Evolutionary conservation across 2,888 invertebrate genomes (phyloP).

Genomic region (Tetheella fluctuosa): DNA sequence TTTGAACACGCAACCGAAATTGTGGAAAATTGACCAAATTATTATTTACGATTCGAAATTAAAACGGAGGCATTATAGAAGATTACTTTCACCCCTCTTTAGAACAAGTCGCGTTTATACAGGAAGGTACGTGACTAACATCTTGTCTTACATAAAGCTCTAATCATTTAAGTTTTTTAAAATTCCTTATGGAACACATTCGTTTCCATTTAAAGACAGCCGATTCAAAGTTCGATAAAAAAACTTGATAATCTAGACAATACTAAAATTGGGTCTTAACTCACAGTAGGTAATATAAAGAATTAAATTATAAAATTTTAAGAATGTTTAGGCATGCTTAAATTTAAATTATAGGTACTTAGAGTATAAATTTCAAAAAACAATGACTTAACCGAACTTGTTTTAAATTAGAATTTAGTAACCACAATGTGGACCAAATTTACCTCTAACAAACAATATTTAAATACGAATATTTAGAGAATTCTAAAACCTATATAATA

Average conservation of each 20-base stretch:
- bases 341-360: too few species aligned
- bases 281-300: too few species aligned
- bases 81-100: conserved; percentile 74
- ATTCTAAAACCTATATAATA: conserved; percentile 20
- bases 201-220: too few species aligned
- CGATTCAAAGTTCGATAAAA: too few species aligned
- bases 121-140: conserved; percentile 48
- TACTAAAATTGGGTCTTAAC: too few species aligned
- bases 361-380: too few species aligned
- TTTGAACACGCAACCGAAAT: conserved; percentile 82
- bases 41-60: conserved; percentile 77
- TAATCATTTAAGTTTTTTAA: conserved; percentile 32
- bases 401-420: not conserved
- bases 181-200: conserved; percentile 13
- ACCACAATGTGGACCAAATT: not conserved
- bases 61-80: conserved; percentile 75
- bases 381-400: too few species aligned
- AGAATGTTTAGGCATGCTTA: too few species aligned
- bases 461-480: conserved; percentile 21
- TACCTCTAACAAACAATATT: not conserved
- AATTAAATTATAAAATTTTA: too few species aligned
- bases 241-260: too few species aligned
- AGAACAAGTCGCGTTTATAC: conserved; percentile 56
- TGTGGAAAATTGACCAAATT: conserved; percentile 83
- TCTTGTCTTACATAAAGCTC: conserved; percentile 37